Conservation (phyloP, 2,113 vertebrate species). For the Dascyllus trimaculatus region DNA sequence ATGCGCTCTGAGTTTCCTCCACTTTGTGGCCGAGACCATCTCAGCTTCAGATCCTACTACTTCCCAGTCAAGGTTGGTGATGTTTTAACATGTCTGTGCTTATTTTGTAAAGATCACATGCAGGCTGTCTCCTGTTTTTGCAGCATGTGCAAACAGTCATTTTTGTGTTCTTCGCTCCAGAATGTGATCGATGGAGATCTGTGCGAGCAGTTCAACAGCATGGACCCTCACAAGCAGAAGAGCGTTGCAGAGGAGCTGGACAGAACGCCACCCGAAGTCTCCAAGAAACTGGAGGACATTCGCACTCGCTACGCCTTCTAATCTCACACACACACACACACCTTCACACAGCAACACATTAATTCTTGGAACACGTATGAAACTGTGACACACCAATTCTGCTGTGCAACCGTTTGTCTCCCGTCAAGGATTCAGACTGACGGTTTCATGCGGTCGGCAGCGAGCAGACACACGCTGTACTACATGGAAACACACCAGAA, state of each 20-base stretch:
- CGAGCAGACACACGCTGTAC: neutral
- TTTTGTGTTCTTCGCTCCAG: constrained; percentile 72
- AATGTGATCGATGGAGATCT: constrained; percentile 99
- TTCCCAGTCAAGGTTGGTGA: constrained; percentile 95
- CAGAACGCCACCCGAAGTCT: constrained; percentile 96
- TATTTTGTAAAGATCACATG: neutral
- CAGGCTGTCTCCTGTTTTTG: too few species aligned
- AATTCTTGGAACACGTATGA: neutral
- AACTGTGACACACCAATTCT: neutral
- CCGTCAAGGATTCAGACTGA: constrained; percentile 5
- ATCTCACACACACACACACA: constrained; percentile 24
- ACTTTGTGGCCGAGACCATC: constrained; percentile 95
- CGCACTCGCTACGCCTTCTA: constrained; percentile 98
- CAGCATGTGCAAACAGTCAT: neutral
- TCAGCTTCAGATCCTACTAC: constrained; percentile 99
- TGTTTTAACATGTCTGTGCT: neutral
- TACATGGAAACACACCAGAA: neutral
- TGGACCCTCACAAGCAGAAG: constrained; percentile 99
- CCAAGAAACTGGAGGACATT: constrained; percentile 98
- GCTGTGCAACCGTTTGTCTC: neutral
- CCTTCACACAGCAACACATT: neutral
- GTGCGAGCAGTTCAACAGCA: constrained; percentile 99
- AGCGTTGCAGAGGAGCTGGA: constrained; percentile 97
- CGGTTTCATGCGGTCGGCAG: neutral
- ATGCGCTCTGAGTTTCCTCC: constrained; percentile 97